Evolutionary conservation across 37 sponge, comb jelly and placozoan species (phyloP), one percentile per base, ranked within the genome.

Genomic region (Dysidea cf. avara): DNA sequence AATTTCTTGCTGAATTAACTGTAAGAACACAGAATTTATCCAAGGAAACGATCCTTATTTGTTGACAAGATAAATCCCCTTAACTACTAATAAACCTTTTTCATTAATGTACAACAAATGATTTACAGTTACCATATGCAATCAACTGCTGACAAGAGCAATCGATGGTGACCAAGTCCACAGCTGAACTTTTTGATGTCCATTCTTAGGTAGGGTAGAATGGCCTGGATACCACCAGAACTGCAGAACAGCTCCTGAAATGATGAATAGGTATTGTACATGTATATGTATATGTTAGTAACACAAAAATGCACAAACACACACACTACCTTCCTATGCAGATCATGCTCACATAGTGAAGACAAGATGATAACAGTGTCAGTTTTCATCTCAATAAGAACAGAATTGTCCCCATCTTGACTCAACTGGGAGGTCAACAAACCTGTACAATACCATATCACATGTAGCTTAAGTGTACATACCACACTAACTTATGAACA

Each of bases 201-300:
- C 36, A 80, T 69, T 57, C 76, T 79, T 49, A 98, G 74, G 53
- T 83, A 98, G 14, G 75, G 36, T 5, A 86, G 55, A 39, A 98
- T 72, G 22, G 89, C 56, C 20, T 74, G 77, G 0, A 98, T 85
- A 33, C 99, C 97, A 39, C 79, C 84, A 39, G 74, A 90, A 51
- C 87, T 88, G 24, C 96, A 96, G 86, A 98, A 94, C 53, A 94
- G 60, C 49, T 84, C 93, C 93, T 94, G 66, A 31, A n/a, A 71
- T 7, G 36, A 21, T 11, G 16, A 26, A 47, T n/a, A n/a, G n/a
- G n/a, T 12, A 34, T 57, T 28, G 31, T 18, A 20, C 48, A 74
- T 61, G 25, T 61, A 38, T 26, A 53, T 35, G n/a, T 52, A 7
- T n/a, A 24, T 20, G 3, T 26, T 55, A 17, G 16, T 63, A 32